Percentiles rank a stretch among this genome's conserved stretches.
These are phyloP conservation scores for Latrodectus hesperus DNA, from an alignment of 2,888 invertebrate species.

Conservation along the genomic window DNA sequence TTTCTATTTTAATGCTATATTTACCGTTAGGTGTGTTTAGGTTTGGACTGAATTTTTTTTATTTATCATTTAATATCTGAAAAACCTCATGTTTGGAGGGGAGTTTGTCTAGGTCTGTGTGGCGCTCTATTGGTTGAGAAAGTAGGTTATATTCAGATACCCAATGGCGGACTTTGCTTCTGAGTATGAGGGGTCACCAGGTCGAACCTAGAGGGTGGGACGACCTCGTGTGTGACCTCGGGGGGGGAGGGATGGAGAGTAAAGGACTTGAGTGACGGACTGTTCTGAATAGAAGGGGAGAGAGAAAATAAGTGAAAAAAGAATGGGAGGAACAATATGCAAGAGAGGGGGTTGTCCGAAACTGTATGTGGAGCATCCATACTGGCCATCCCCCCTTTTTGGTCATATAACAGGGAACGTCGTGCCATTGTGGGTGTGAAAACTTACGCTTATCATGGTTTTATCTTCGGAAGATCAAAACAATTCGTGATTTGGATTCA, in stretches of 20 bases:
- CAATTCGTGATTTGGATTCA: too few species aligned
- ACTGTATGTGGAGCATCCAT: constrained; percentile 27
- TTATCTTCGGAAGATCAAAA: too few species aligned
- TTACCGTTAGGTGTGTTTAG: too few species aligned
- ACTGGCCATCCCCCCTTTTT: constrained; percentile 52
- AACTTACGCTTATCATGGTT: too few species aligned
- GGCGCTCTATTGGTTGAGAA: constrained; percentile 49
- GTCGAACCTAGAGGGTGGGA: constrained; percentile 55
- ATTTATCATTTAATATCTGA: too few species aligned
- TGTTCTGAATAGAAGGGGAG: constrained; percentile 38
- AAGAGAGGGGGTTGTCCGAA: constrained; percentile 45
- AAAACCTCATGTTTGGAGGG: too few species aligned
- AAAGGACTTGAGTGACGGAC: constrained; percentile 56
- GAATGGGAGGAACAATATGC: constrained; percentile 51
- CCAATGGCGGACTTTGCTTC: constrained; percentile 39
- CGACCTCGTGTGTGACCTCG: constrained; percentile 28
- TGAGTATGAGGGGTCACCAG: constrained; percentile 54
- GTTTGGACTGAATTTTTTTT: too few species aligned
- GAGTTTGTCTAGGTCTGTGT: constrained; percentile 29
- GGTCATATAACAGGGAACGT: constrained; percentile 23
- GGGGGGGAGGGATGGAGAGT: constrained; percentile 4
- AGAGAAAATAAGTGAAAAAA: constrained; percentile 23
- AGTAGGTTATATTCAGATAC: constrained; percentile 62
- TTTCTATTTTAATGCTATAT: too few species aligned
- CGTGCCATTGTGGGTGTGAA: too few species aligned